Evolutionary conservation across 2,113 vertebrate genomes (phyloP).

Genomic region (Colistium nudipinnis): DNA sequence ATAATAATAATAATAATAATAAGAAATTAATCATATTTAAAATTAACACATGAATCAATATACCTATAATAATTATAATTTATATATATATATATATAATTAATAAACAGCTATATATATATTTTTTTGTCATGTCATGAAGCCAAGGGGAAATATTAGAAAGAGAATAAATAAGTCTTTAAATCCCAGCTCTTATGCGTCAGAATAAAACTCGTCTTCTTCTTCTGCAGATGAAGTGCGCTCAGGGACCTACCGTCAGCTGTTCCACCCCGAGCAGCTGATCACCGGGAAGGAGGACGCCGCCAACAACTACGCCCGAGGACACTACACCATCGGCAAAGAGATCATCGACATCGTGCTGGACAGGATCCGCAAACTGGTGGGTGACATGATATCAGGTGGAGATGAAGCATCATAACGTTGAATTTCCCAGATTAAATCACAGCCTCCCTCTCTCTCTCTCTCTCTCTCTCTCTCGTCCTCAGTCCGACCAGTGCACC

Average conservation of each 20-base stretch:
- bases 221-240: constrained; percentile 65
- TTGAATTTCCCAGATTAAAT: not conserved
- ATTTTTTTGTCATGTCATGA: too few species aligned
- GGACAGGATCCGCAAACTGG: constrained; percentile 28
- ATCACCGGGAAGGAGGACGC: constrained; percentile 77
- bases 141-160: too few species aligned
- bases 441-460: not conserved
- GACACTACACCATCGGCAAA: constrained; percentile 34
- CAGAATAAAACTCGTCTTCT: too few species aligned
- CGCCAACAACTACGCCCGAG: constrained; percentile 76
- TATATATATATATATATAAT: too few species aligned
- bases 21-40: too few species aligned
- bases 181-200: too few species aligned
- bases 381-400: not conserved
- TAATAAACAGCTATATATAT: too few species aligned
- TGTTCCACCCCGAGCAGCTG: constrained; percentile 75
- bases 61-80: too few species aligned
- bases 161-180: too few species aligned
- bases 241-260: constrained; percentile 66
- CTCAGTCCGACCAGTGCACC: constrained; percentile 74
- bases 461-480: not conserved
- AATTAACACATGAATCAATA: too few species aligned
- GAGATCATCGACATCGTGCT: constrained; percentile 23
- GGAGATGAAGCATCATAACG: too few species aligned
- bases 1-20: too few species aligned